Evolutionary conservation across 2,797 vertebrate species (phyloP), one percentile per base, ranked within the genome.

Genomic region (Coregonus sp.): DNA sequence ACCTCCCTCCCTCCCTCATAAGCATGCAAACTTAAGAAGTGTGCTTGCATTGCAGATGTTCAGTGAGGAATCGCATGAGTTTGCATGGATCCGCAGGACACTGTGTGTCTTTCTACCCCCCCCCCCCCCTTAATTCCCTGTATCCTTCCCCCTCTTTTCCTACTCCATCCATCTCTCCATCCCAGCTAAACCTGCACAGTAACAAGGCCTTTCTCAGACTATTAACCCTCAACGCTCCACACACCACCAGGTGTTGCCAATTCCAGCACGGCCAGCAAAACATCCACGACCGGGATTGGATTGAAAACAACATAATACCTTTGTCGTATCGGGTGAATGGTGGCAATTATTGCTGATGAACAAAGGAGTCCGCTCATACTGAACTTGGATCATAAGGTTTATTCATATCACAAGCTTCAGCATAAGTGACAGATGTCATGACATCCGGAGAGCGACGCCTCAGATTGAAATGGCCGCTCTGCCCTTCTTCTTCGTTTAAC

Each of bases 71-170:
- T 92, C 83, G 88, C 90, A 91, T 92, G 88, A 88, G 93, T 94
- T 94, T 93, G 91, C 91, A 94, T 94, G 90, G 84, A 91, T 90
- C 91, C 88, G 91, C 90, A 87, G 86, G 80, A 94, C 92, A 51
- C 11, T 70, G 20, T 63, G 61, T 54, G 72, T 54, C 68, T 73
- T 35, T 35, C 4, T 35, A 35, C 35, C 35, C 4, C 35, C 79
- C 73, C 35, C 79, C 73, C 85, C 25, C 25, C 25, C 86, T 78
- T 80, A 70, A 37, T n/a, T 69, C 31, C 35, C 35, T 35, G 4
- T 4, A 3, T 35, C 4, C 35, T 35, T 35, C 35, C 35, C 4
- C 35, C 35, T 4, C 35, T 35, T 35, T 35, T 35, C 35, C 35
- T 35, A 35, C 4, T 35, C 35, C 35, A 35, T 35, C 35, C 35